A percentile compares a stretch with the other conserved stretches of the same genome.
phyloP scores from a whole-genome alignment of 2,113 vertebrate species.

The Cervus canadensis region DNA sequence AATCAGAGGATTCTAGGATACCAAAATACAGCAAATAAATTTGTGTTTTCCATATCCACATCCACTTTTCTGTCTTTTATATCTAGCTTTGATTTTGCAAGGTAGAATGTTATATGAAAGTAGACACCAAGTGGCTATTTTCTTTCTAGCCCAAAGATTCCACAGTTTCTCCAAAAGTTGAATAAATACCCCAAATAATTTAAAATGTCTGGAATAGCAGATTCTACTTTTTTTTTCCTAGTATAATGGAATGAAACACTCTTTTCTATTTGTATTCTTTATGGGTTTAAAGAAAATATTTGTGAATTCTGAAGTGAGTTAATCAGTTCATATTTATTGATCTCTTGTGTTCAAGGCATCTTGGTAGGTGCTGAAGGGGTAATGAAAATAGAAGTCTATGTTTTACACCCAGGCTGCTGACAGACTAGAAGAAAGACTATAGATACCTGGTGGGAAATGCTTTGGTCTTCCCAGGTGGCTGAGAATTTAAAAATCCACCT shows the following conservation, averaged over 20 bases:
- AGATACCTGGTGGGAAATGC: neutral
- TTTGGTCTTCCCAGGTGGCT: neutral
- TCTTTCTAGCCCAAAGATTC: neutral
- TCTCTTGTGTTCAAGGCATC: neutral
- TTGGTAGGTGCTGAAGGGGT: neutral
- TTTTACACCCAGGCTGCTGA: neutral
- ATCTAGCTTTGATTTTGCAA: slow-evolving; percentile 4
- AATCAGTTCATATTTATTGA: neutral
- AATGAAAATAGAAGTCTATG: neutral
- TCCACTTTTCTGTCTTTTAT: slow-evolving; percentile 17
- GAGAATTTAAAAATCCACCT: neutral
- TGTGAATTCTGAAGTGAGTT: neutral
- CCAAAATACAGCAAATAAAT: neutral
- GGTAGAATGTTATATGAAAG: neutral
- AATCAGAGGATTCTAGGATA: neutral
- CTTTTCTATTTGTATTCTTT: neutral
- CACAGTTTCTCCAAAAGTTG: neutral
- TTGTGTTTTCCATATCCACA: neutral
- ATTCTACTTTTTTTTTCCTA: neutral
- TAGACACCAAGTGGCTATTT: neutral
- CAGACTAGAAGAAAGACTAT: neutral
- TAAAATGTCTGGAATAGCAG: neutral
- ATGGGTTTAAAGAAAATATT: neutral
- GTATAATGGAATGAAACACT: neutral
- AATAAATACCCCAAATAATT: neutral